These are phyloP conservation scores for Porites cylindrica DNA, from an alignment of 92 coral and sea anemone genomes.

Conservation along the genomic window DNA sequence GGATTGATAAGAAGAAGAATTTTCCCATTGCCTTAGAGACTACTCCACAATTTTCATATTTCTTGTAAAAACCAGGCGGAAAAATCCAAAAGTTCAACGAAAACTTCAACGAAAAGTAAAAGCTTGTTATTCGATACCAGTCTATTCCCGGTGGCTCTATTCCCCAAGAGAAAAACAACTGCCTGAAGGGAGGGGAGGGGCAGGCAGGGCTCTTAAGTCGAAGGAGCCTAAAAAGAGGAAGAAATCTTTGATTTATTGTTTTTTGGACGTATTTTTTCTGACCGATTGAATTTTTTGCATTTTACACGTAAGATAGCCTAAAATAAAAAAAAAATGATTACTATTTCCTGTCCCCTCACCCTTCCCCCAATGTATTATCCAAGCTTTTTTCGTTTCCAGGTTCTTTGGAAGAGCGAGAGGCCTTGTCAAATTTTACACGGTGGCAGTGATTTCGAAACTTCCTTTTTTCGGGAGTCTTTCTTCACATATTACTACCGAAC, in stretches of 20 bases:
- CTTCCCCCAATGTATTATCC: neutral
- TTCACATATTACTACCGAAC: too few relatives aligned
- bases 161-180: too few relatives aligned
- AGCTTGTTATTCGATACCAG: conserved; percentile 4
- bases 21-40: conserved; percentile 9
- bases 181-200: neutral
- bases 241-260: neutral
- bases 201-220: neutral
- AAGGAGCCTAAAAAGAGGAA: too few relatives aligned
- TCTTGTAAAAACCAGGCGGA: too few relatives aligned
- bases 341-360: neutral
- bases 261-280: neutral
- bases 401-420: neutral
- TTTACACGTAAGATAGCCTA: neutral
- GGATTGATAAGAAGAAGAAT: conserved; percentile 2
- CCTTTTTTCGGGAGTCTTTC: too few relatives aligned
- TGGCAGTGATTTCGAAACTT: neutral
- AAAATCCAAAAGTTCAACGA: neutral
- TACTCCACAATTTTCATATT: neutral
- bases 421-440: conserved; percentile 59
- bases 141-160: neutral
- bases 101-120: neutral
- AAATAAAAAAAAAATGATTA: too few relatives aligned
- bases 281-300: neutral
- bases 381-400: neutral